phyloP scores from a whole-genome alignment of 2,888 invertebrate species.

The Lacanobia oleracea region DNA sequence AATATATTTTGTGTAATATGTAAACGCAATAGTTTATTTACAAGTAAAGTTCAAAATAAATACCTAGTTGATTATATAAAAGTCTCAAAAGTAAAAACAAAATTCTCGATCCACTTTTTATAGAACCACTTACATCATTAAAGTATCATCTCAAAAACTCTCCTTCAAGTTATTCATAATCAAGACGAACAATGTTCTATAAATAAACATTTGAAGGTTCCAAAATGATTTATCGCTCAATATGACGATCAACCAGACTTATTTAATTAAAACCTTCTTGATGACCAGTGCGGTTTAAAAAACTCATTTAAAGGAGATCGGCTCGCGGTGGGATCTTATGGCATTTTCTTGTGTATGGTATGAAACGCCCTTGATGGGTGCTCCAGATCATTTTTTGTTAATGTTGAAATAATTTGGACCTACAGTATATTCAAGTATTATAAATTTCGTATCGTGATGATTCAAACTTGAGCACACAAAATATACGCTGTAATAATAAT shows the following conservation, averaged over 20 bases:
- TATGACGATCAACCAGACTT: conserved; percentile 14
- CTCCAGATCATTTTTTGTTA: conserved; percentile 40
- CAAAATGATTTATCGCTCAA: conserved; percentile 51
- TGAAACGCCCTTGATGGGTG: conserved; percentile 51
- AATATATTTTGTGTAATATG: background rate
- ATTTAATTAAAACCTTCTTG: conserved; percentile 52
- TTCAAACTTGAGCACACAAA: background rate
- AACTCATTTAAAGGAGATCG: conserved; percentile 60
- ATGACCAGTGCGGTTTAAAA: conserved; percentile 59
- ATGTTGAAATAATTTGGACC: conserved; percentile 37
- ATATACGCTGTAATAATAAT: too few relatives aligned
- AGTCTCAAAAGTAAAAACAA: conserved; percentile 4
- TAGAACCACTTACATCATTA: background rate
- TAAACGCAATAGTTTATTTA: background rate
- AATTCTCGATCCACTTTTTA: conserved; percentile 6
- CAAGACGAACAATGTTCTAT: conserved; percentile 27
- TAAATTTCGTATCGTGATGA: background rate
- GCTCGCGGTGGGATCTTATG: conserved; percentile 33
- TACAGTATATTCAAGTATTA: background rate
- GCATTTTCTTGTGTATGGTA: conserved; percentile 51
- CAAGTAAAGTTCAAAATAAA: background rate
- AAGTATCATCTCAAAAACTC: conserved; percentile 11
- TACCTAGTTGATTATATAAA: background rate
- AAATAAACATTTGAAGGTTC: conserved; percentile 55
- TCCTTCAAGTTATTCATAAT: conserved; percentile 12